Evolutionary conservation across 2,113 vertebrate species (phyloP).

Genomic region (Zingel zingel): DNA sequence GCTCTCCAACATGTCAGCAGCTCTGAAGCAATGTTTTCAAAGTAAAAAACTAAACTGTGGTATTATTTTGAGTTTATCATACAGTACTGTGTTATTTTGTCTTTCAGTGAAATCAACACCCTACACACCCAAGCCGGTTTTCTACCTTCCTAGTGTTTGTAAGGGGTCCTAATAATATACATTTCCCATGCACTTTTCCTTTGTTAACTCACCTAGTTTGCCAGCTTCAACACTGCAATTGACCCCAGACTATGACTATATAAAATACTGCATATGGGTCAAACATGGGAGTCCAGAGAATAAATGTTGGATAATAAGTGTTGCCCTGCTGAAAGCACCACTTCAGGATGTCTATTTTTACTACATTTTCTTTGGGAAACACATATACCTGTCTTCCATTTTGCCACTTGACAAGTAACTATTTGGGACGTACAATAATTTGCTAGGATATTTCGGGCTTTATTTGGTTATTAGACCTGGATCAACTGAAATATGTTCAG

Average conservation of each 20-base stretch:
- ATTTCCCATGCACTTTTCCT: not conserved
- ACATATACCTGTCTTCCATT: constrained; percentile 51
- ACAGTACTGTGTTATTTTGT: constrained; percentile 1
- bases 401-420: constrained; percentile 35
- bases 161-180: not conserved
- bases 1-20: not conserved
- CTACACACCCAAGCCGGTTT: not conserved
- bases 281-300: not conserved
- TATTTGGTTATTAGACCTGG: constrained; percentile 41
- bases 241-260: not conserved
- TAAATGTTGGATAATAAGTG: not conserved
- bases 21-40: constrained; percentile 15
- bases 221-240: not conserved
- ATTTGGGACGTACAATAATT: constrained; percentile 9
- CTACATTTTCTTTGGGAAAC: constrained; percentile 10
- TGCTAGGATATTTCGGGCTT: not conserved
- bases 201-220: constrained; percentile 6
- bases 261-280: not conserved
- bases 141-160: constrained; percentile 18
- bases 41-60: constrained; percentile 12
- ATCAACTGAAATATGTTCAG: constrained; percentile 68
- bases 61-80: constrained; percentile 18
- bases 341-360: constrained; percentile 19
- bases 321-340: constrained; percentile 28
- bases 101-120: constrained; percentile 3